phyloP scores from a whole-genome alignment of 2,797 vertebrate genomes.

The Pseudochromis fuscus region DNA sequence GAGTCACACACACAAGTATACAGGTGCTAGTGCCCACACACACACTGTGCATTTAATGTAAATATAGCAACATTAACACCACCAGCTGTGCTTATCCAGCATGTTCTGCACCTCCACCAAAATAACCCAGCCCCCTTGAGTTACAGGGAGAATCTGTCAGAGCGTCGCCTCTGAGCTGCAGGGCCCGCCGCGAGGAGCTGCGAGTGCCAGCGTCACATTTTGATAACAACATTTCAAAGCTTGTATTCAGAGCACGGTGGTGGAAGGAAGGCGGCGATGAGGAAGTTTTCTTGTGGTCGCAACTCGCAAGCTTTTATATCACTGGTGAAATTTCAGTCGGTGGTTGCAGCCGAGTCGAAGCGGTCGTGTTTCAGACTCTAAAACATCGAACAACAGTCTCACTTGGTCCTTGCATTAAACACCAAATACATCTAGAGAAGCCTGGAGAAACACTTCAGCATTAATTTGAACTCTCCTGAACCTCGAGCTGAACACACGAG shows the following conservation, averaged over 20 bases:
- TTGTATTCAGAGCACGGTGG: background rate
- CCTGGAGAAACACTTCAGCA: too few relatives aligned
- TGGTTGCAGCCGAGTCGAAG: too few relatives aligned
- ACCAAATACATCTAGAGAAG: background rate
- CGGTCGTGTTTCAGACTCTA: too few relatives aligned
- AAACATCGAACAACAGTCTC: too few relatives aligned
- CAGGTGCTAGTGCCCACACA: constrained; percentile 3
- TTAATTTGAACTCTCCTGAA: background rate
- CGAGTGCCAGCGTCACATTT: background rate
- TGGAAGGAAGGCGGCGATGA: background rate
- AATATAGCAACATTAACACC: constrained; percentile 57
- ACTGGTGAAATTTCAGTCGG: background rate
- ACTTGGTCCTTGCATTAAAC: background rate
- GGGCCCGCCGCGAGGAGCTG: constrained; percentile 5
- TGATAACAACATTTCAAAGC: constrained; percentile 9
- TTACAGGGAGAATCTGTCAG: constrained; percentile 28
- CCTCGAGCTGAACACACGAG: background rate
- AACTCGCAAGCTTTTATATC: constrained; percentile 1
- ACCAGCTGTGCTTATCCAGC: constrained; percentile 63
- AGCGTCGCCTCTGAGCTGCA: constrained; percentile 21
- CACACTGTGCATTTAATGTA: constrained; percentile 28
- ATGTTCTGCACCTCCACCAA: constrained; percentile 57
- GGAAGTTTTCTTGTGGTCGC: background rate
- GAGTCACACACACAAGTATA: background rate
- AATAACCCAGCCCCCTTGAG: constrained; percentile 63